Conservation (phyloP, 2,797 vertebrate species). For the Glossophaga mutica region DNA sequence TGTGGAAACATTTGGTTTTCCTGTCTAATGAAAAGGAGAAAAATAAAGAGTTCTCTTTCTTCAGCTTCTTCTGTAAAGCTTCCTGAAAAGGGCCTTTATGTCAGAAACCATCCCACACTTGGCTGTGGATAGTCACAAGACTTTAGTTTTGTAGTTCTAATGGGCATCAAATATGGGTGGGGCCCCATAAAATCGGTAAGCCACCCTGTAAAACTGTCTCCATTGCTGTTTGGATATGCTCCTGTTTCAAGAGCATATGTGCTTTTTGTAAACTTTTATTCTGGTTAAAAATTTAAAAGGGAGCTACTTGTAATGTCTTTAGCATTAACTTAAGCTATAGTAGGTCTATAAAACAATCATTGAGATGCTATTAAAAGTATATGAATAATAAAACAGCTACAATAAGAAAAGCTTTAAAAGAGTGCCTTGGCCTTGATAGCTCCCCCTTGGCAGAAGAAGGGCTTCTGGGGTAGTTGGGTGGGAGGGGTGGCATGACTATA, state of each 20-base stretch:
- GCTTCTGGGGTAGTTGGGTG: neutral
- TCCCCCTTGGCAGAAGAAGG: neutral
- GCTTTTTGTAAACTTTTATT: constrained; percentile 49
- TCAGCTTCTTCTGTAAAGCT: neutral
- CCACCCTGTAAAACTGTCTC: neutral
- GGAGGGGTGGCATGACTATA: neutral
- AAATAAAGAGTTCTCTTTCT: neutral
- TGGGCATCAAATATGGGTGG: neutral
- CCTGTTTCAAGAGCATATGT: neutral
- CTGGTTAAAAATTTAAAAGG: constrained; percentile 70
- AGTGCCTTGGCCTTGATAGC: neutral
- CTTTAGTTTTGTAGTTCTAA: neutral
- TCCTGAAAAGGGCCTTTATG: neutral
- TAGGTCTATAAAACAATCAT: constrained; percentile 36
- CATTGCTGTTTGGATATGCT: neutral
- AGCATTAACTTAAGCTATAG: constrained; percentile 51
- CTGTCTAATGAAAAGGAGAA: constrained; percentile 18
- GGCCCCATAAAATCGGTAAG: neutral
- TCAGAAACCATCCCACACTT: neutral
- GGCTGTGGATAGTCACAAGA: neutral
- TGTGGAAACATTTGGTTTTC: neutral
- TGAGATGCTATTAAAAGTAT: constrained; percentile 64
- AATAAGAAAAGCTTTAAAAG: constrained; percentile 46
- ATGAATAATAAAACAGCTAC: constrained; percentile 66
- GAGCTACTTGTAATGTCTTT: constrained; percentile 53